Evolutionary conservation across 2,113 vertebrate species (phyloP).

Genomic region (Ageneiosus marmoratus): DNA sequence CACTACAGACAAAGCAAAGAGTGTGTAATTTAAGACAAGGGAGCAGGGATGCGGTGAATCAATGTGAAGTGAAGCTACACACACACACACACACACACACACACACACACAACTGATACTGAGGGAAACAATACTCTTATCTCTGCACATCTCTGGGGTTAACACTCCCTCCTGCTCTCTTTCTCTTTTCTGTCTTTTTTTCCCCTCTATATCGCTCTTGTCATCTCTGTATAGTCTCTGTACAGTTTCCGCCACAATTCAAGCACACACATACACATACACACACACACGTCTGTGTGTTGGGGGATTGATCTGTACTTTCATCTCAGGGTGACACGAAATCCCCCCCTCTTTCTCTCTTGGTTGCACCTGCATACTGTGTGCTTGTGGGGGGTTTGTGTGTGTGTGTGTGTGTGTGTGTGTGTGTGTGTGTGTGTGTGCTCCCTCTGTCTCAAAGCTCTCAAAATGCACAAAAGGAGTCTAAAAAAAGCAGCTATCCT

Average conservation of each 20-base stretch:
- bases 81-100: conserved; percentile 11
- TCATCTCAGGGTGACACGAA: conserved; percentile 51
- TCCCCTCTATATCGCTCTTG: conserved; percentile 28
- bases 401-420: conserved; percentile 14
- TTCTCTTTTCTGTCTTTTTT: conserved; percentile 26
- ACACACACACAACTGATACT: conserved; percentile 17
- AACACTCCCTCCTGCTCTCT: conserved; percentile 20
- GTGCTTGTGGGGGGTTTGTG: conserved; percentile 8
- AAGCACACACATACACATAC: conserved; percentile 12
- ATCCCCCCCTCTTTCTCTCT: conserved; percentile 40
- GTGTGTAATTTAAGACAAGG: conserved; percentile 27
- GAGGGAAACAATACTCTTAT: conserved; percentile 21
- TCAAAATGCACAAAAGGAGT: conserved; percentile 29
- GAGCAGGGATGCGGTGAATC: conserved; percentile 35
- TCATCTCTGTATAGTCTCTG: conserved; percentile 27
- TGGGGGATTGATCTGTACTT: conserved; percentile 42
- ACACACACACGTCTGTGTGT: conserved; percentile 22
- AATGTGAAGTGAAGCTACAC: background rate
- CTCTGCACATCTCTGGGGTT: conserved; percentile 37
- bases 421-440: background rate
- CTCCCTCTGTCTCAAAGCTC: conserved; percentile 9
- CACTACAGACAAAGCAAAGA: conserved; percentile 3
- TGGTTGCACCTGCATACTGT: conserved; percentile 40
- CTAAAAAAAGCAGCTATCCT: conserved; percentile 26
- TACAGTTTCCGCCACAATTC: conserved; percentile 32